phyloP scores from a whole-genome alignment of 2,888 invertebrate species.

The Drepana falcataria region DNA sequence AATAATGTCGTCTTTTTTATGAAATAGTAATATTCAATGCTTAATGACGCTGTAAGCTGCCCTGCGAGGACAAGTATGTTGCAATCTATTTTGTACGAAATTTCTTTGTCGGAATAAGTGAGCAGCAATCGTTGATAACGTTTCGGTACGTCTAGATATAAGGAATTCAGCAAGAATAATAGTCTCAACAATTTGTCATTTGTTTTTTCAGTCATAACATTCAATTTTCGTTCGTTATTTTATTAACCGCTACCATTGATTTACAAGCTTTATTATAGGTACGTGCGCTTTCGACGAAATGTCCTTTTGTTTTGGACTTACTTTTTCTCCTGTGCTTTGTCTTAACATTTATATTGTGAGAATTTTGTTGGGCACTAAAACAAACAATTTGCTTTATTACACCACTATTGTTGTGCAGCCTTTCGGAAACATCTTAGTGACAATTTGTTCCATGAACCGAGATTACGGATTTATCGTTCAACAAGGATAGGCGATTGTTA shows the following conservation, averaged over 20 bases:
- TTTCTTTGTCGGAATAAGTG: too few species aligned
- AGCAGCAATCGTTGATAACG: too few species aligned
- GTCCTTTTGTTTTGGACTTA: constrained; percentile 61
- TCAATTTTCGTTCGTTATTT: constrained; percentile 27
- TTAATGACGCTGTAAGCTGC: too few species aligned
- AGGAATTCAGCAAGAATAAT: too few species aligned
- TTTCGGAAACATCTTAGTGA: constrained; percentile 33
- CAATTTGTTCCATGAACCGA: constrained; percentile 8
- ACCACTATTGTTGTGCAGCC: constrained; percentile 42
- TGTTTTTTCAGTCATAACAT: constrained; percentile 13
- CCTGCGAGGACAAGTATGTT: too few species aligned
- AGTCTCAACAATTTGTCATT: too few species aligned
- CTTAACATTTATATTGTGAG: constrained; percentile 57
- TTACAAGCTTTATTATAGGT: constrained; percentile 44
- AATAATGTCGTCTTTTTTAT: too few species aligned
- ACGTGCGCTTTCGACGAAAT: constrained; percentile 53
- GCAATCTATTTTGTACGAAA: too few species aligned
- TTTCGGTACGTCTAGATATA: too few species aligned
- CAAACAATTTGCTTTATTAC: constrained; percentile 62
- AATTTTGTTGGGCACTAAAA: constrained; percentile 51
- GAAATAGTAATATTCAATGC: too few species aligned
- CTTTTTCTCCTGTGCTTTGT: constrained; percentile 66
- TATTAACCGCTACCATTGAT: constrained; percentile 45
- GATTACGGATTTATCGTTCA: not conserved
- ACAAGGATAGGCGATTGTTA: not conserved